phyloP scores from a whole-genome alignment of 2,113 vertebrate genomes.

The Peromyscus maniculatus region DNA sequence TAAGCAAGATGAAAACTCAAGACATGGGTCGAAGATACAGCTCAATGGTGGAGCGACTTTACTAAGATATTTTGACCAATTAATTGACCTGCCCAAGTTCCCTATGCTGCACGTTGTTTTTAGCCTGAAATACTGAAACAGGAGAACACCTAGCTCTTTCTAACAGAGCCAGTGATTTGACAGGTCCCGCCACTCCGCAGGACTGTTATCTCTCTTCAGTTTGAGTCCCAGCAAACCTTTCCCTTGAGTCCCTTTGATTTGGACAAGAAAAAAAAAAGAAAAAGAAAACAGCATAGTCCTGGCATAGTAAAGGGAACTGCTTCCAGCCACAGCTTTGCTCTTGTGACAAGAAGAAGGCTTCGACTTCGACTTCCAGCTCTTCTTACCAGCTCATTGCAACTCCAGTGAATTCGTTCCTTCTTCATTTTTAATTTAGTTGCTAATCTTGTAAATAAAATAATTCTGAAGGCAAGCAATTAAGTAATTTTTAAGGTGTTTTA shows the following conservation, averaged over 20 bases:
- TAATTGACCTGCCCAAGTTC: neutral
- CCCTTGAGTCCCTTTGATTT: neutral
- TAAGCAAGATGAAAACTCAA: neutral
- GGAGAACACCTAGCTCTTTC: neutral
- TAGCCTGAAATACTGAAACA: neutral
- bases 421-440: neutral
- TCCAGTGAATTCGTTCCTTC: neutral
- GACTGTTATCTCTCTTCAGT: neutral
- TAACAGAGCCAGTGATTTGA: neutral
- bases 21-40: neutral
- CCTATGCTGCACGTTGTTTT: neutral
- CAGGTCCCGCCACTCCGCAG: neutral
- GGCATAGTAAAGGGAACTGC: neutral
- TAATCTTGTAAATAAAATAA: neutral
- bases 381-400: neutral
- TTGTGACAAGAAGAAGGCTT: rapidly evolving
- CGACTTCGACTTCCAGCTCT: rapidly evolving
- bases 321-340: neutral
- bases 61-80: neutral
- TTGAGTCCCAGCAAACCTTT: neutral
- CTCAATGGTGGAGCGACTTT: neutral
- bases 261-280: neutral
- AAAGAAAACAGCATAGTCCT: neutral
- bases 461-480: neutral
- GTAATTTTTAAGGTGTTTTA: neutral